Conservation (phyloP, 2,888 invertebrate genomes). For the Drosophila meridionalis region DNA sequence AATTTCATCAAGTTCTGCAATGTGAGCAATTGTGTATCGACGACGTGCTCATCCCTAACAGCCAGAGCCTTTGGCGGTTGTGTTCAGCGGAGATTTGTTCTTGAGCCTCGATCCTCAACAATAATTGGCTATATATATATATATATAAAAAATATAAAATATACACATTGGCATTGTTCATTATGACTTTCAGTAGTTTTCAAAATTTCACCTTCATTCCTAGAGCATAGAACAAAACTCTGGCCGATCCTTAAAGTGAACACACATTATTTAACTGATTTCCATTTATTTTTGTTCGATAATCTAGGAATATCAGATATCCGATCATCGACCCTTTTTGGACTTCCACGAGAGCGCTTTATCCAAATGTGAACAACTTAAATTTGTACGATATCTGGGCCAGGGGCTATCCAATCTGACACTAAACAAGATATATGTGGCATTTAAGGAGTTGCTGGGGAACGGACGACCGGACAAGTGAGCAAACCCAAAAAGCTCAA, state of each 20-base stretch:
- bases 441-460: constrained; percentile 84
- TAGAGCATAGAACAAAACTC: constrained; percentile 73
- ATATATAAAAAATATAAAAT: constrained; percentile 4
- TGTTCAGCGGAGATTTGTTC: constrained; percentile 71
- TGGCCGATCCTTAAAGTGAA: constrained; percentile 35
- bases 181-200: constrained; percentile 21
- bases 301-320: constrained; percentile 84
- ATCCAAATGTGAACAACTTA: constrained; percentile 85
- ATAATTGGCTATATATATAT: constrained; percentile 54
- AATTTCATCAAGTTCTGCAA: constrained; percentile 85
- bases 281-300: constrained; percentile 23
- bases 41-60: constrained; percentile 29
- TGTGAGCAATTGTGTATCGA: constrained; percentile 83
- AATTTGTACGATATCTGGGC: constrained; percentile 85
- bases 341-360: constrained; percentile 85
- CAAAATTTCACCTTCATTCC: constrained; percentile 68
- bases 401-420: constrained; percentile 85
- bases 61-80: constrained; percentile 20
- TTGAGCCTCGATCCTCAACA: constrained; percentile 31
- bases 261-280: constrained; percentile 13
- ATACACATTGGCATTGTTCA: constrained; percentile 49
- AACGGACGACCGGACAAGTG: constrained; percentile 83
- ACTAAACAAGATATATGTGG: constrained; percentile 84
- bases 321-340: constrained; percentile 85
- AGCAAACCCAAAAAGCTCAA: constrained; percentile 32